Percentiles rank a stretch among this genome's conserved stretches.
phyloP scores from a whole-genome alignment of 2,113 vertebrate genomes.

The Marmota monax region DNA sequence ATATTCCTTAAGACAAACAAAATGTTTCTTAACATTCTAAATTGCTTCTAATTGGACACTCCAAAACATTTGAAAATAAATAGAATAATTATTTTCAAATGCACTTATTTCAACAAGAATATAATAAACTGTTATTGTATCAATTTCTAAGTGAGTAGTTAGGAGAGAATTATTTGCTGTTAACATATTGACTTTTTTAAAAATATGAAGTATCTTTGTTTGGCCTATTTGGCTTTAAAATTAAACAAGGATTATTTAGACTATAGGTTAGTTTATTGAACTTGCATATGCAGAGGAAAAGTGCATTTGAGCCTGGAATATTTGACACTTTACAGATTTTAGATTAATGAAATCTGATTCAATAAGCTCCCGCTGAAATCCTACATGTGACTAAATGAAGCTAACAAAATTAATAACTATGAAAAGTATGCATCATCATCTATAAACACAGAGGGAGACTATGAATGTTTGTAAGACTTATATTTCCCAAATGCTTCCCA shows the following conservation, averaged over 20 bases:
- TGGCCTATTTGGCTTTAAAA: constrained; percentile 6
- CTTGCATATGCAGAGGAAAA: not conserved
- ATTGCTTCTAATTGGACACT: not conserved
- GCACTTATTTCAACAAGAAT: not conserved
- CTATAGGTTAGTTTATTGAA: not conserved
- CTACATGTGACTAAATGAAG: not conserved
- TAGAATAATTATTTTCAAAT: not conserved
- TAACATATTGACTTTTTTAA: not conserved
- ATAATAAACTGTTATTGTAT: not conserved
- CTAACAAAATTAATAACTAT: not conserved
- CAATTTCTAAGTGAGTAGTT: not conserved
- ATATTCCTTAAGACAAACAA: not conserved
- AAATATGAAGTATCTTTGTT: not conserved
- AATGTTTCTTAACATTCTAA: not conserved
- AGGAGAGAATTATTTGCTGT: not conserved
- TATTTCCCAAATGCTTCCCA: not conserved
- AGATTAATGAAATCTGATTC: not conserved
- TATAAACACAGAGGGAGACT: not conserved
- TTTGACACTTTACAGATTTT: not conserved
- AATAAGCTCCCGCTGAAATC: not conserved
- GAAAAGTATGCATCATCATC: not conserved
- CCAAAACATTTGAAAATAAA: not conserved
- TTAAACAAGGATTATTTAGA: not conserved
- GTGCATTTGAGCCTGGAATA: not conserved
- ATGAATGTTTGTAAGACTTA: not conserved